A percentile compares a stretch with the other conserved stretches of the same genome.
These are phyloP conservation scores for Phoeniculus purpureus DNA, from an alignment of 2,797 vertebrate genomes.

Conservation along the genomic window DNA sequence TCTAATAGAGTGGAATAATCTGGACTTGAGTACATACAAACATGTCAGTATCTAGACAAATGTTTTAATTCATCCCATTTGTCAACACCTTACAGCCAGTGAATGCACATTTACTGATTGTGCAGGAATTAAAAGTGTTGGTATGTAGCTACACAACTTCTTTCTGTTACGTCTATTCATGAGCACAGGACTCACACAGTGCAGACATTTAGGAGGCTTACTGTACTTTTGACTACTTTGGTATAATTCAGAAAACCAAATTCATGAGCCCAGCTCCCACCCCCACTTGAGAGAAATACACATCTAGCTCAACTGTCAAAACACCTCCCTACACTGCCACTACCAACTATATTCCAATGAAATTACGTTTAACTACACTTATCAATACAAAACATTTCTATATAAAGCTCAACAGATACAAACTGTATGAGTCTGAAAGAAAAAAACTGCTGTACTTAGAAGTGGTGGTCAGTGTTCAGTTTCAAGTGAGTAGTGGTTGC, in stretches of 20 bases:
- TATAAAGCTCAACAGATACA: neutral
- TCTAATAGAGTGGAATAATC: neutral
- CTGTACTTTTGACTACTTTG: neutral
- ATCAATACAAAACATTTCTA: neutral
- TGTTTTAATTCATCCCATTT: neutral
- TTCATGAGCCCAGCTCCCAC: neutral
- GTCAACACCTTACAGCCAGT: neutral
- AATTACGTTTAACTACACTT: neutral
- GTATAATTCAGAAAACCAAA: neutral
- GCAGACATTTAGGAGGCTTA: neutral
- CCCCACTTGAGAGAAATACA: neutral
- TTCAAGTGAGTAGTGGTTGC: neutral
- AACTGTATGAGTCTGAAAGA: neutral
- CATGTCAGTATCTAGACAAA: neutral
- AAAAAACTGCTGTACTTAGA: neutral
- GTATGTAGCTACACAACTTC: neutral
- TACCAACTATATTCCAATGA: neutral
- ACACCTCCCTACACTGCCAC: neutral
- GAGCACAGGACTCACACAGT: neutral
- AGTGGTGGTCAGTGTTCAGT: neutral
- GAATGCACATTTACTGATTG: neutral
- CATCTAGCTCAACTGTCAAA: neutral
- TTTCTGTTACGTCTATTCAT: neutral
- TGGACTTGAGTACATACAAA: neutral
- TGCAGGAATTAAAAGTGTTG: neutral